phyloP scores from a whole-genome alignment of 2,888 invertebrate genomes.

The Mylabris sibirica region DNA sequence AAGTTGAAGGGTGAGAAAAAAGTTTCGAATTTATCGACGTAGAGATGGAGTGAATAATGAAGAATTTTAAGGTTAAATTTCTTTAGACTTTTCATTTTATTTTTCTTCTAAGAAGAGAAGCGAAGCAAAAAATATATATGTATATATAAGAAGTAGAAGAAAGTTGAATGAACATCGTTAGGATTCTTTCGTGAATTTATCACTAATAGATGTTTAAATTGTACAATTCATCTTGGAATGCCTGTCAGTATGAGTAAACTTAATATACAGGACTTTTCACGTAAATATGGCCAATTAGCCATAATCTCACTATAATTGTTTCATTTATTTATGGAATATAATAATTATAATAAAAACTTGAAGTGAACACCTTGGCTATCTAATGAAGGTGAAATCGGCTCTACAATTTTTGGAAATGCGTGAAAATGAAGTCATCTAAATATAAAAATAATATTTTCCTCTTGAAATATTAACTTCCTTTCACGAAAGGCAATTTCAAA shows the following conservation, averaged over 20 bases:
- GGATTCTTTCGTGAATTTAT: neutral
- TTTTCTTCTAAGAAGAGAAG: neutral
- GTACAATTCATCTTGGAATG: neutral
- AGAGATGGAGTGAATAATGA: neutral
- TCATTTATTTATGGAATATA: too few species aligned
- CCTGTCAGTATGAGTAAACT: neutral
- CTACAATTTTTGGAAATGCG: too few species aligned
- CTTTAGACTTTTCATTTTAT: neutral
- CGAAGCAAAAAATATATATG: neutral
- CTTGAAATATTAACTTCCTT: too few species aligned
- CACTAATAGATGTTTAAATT: neutral
- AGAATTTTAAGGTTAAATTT: neutral
- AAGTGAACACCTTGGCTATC: too few species aligned
- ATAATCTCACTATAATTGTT: too few species aligned
- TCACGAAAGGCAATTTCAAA: too few species aligned
- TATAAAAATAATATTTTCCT: too few species aligned
- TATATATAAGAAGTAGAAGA: neutral
- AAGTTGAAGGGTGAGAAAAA: neutral
- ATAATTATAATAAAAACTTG: too few species aligned
- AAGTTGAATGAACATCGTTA: neutral
- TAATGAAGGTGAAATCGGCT: too few species aligned
- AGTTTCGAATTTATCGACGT: slow-evolving; percentile 2
- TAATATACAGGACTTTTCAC: too few species aligned
- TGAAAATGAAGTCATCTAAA: too few species aligned
- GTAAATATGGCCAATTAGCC: too few species aligned